Percentiles rank a stretch among this genome's conserved stretches.
phyloP scores from a whole-genome alignment of 2,888 invertebrate genomes.

The Chrysomela aeneicollis region DNA sequence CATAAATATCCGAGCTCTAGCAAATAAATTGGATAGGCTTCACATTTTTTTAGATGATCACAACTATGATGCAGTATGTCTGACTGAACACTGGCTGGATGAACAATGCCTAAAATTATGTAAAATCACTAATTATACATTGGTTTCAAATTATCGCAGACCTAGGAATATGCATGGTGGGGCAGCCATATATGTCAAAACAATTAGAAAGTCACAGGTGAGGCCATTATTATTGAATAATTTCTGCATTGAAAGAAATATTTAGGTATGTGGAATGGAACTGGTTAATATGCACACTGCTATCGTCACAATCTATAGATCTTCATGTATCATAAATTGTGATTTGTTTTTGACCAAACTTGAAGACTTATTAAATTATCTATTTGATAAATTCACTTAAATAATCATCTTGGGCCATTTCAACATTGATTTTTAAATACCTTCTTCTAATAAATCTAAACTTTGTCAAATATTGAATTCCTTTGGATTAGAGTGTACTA shows the following conservation, averaged over 20 bases:
- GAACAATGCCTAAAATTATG: constrained; percentile 14
- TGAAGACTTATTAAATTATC: constrained; percentile 3
- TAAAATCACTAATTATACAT: constrained; percentile 9
- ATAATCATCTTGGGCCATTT: background rate
- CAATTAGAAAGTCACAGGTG: constrained; percentile 4
- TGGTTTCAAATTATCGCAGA: constrained; percentile 4
- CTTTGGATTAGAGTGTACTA: constrained; percentile 2
- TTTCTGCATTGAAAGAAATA: constrained; percentile 15
- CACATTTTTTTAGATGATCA: constrained; percentile 7
- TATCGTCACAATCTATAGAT: constrained; percentile 6
- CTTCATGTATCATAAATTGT: constrained; percentile 5
- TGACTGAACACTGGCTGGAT: constrained; percentile 12
- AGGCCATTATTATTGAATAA: constrained; percentile 12
- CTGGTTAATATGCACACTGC: constrained; percentile 4
- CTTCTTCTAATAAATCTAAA: constrained; percentile 1
- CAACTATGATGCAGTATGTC: constrained; percentile 7
- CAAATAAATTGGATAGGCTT: constrained; percentile 6
- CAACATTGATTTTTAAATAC: constrained; percentile 14
- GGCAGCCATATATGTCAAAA: constrained; percentile 10
- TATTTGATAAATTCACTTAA: constrained; percentile 6
- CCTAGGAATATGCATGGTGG: constrained; percentile 6
- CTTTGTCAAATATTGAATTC: too few species aligned
- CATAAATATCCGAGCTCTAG: constrained; percentile 10
- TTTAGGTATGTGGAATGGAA: background rate
- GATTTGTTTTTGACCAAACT: constrained; percentile 13